Percentiles rank a stretch among this genome's conserved stretches.
These are phyloP conservation scores for Hetaerina titia DNA, from an alignment of 2,888 invertebrate genomes.

Conservation along the genomic window DNA sequence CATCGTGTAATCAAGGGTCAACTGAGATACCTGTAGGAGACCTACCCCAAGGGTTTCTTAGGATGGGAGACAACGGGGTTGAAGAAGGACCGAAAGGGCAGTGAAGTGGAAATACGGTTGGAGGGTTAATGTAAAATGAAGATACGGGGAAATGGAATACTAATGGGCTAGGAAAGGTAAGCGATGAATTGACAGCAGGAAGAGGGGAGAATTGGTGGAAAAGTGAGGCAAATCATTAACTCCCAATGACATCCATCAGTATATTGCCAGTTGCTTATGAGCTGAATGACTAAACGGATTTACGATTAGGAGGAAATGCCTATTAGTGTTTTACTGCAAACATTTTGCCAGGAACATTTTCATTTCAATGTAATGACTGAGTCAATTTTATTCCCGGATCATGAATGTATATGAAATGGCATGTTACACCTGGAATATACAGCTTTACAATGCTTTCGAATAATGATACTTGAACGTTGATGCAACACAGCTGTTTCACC, in stretches of 20 bases:
- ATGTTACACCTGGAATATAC: no score
- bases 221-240: constrained; percentile 29
- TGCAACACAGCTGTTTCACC: no score
- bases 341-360: no score
- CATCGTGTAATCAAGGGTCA: constrained; percentile 25
- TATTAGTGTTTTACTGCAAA: no score
- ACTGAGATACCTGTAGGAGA: not conserved
- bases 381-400: no score
- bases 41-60: constrained; percentile 12
- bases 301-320: no score
- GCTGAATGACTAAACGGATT: not conserved
- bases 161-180: not conserved
- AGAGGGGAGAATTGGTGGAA: not conserved
- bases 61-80: not conserved
- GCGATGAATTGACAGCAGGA: not conserved
- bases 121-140: not conserved
- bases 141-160: not conserved
- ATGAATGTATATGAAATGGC: no score
- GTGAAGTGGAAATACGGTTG: not conserved
- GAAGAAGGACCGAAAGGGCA: not conserved
- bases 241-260: not conserved
- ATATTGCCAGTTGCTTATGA: not conserved
- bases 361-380: no score
- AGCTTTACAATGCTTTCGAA: no score
- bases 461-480: no score